A percentile compares a stretch with the other conserved stretches of the same genome.
phyloP scores from a whole-genome alignment of 2,113 vertebrate species.

The Microtus richardsoni region DNA sequence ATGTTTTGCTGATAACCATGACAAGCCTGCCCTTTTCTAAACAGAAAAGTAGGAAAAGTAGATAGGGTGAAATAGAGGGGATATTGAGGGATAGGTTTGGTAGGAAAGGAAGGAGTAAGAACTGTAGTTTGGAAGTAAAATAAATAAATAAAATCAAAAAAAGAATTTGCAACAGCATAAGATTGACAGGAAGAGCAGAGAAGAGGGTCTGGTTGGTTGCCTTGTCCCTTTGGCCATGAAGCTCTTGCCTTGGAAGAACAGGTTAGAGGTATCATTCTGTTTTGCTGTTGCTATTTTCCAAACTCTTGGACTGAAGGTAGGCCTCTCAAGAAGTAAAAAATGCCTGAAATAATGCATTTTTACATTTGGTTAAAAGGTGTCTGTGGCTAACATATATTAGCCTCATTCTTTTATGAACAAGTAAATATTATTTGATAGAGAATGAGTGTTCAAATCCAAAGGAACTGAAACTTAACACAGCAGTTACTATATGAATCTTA shows the following conservation, averaged over 20 bases:
- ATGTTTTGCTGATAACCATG: too few relatives aligned
- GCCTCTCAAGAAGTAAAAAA: not conserved
- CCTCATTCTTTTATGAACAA: not conserved
- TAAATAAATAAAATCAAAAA: too few relatives aligned
- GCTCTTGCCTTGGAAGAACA: not conserved
- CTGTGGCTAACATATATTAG: not conserved
- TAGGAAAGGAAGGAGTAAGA: too few relatives aligned
- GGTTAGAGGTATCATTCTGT: not conserved
- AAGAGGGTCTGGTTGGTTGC: not conserved
- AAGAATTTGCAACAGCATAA: not conserved
- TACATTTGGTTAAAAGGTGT: not conserved
- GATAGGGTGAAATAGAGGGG: too few relatives aligned
- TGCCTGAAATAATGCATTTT: fast-evolving
- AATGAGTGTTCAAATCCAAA: not conserved
- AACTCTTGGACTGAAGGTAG: not conserved
- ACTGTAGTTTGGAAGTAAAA: too few relatives aligned
- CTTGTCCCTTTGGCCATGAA: not conserved
- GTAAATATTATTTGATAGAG: not conserved
- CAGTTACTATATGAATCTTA: not conserved
- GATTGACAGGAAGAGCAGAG: not conserved
- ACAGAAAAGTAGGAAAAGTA: too few relatives aligned
- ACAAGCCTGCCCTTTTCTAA: too few relatives aligned
- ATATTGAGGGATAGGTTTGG: too few relatives aligned
- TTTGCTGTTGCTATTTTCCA: not conserved
- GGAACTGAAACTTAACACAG: not conserved